These are phyloP conservation scores for Tragelaphus strepsiceros DNA, from an alignment of 2,113 vertebrate genomes.

Conservation along the genomic window DNA sequence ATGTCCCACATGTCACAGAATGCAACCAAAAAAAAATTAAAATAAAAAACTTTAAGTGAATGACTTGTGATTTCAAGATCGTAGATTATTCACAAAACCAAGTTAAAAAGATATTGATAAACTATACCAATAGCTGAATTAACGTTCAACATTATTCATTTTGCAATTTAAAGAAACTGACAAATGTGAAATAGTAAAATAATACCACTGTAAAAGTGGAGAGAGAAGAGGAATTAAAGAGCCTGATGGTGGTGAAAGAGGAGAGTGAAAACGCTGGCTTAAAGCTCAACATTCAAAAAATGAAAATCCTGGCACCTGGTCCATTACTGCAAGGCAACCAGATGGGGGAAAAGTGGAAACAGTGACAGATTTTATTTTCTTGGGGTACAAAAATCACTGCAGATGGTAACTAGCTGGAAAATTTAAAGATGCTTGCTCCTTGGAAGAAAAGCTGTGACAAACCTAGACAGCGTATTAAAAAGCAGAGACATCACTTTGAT, in stretches of 20 bases:
- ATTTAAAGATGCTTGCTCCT: neutral
- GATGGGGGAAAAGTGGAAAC: neutral
- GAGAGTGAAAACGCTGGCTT: neutral
- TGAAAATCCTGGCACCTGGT: neutral
- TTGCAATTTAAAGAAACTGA: neutral
- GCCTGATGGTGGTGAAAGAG: neutral
- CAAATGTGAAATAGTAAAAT: neutral
- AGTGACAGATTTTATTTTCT: neutral
- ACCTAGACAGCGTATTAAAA: neutral
- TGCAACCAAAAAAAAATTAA: neutral
- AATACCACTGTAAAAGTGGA: neutral
- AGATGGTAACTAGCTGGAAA: neutral
- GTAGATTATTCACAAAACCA: neutral
- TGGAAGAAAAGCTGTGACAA: neutral
- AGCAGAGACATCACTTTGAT: neutral
- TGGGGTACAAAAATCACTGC: neutral
- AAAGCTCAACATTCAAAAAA: neutral
- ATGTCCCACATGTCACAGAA: neutral
- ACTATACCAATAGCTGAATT: neutral
- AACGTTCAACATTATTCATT: neutral
- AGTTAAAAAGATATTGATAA: neutral
- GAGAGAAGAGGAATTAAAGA: neutral
- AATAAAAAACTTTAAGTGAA: neutral
- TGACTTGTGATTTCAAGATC: neutral
- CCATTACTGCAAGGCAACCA: neutral